These are phyloP conservation scores for Lagopus leucura DNA, from an alignment of 2,113 vertebrate genomes.

Conservation along the genomic window DNA sequence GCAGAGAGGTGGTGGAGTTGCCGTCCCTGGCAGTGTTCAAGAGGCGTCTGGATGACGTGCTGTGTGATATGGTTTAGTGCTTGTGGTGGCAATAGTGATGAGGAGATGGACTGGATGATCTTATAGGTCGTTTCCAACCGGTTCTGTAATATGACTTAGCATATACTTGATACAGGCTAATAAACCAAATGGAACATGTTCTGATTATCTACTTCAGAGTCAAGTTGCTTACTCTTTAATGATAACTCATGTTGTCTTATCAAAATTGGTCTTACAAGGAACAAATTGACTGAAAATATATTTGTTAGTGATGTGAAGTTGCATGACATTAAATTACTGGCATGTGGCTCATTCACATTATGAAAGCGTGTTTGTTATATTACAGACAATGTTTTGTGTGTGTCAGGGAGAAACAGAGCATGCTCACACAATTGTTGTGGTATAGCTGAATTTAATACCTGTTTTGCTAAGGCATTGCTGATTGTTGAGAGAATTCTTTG, in stretches of 20 bases:
- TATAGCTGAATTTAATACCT: background rate
- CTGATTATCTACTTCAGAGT: background rate
- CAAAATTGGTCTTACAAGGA: background rate
- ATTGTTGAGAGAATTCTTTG: background rate
- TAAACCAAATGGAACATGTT: background rate
- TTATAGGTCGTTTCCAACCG: too few relatives aligned
- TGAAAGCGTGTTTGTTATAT: background rate
- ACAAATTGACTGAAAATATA: background rate
- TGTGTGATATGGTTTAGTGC: too few relatives aligned
- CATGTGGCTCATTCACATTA: fast-evolving
- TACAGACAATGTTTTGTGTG: background rate
- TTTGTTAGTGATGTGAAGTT: background rate
- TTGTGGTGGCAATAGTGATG: too few relatives aligned
- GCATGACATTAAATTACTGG: background rate
- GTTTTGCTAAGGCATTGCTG: background rate
- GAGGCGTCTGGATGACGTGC: too few relatives aligned
- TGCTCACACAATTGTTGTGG: background rate
- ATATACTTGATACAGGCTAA: background rate
- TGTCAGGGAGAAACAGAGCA: background rate
- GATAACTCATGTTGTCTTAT: background rate
- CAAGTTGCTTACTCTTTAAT: background rate
- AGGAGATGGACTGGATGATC: too few relatives aligned
- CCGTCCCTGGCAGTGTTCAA: too few relatives aligned
- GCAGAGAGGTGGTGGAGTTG: too few relatives aligned
- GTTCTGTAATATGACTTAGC: background rate